These are phyloP conservation scores for Crossaster papposus DNA, from an alignment of 53 echinoderm and acorn worm genomes.

Conservation along the genomic window DNA sequence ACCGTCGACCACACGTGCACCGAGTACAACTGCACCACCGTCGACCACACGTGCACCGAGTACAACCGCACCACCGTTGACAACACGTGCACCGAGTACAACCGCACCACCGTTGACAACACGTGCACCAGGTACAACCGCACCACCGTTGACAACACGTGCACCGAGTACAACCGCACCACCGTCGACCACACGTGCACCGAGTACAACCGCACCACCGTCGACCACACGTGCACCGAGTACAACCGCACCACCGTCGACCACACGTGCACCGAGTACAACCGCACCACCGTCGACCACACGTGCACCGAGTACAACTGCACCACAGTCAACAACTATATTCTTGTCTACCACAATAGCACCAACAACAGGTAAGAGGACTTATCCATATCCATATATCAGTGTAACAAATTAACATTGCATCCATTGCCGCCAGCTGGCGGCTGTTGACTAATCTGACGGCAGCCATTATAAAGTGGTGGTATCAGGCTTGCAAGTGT, in stretches of 20 bases:
- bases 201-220: background rate
- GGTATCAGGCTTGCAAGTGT: no score
- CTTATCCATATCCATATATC: no score
- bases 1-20: background rate
- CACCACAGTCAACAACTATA: background rate
- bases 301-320: slow-evolving; percentile 5
- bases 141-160: background rate
- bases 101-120: background rate
- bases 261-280: background rate
- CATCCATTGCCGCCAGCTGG: no score
- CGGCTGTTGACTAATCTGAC: no score
- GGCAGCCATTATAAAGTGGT: no score
- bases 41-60: background rate
- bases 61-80: background rate
- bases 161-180: slow-evolving; percentile 1
- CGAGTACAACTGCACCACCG: background rate
- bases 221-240: background rate
- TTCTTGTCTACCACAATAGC: background rate
- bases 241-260: background rate
- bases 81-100: background rate
- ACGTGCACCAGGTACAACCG: background rate
- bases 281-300: background rate
- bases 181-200: background rate
- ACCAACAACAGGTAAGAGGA: background rate
- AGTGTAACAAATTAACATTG: background rate